These are phyloP conservation scores for Atrichornis clamosus DNA, from an alignment of 2,113 vertebrate species.

Conservation along the genomic window DNA sequence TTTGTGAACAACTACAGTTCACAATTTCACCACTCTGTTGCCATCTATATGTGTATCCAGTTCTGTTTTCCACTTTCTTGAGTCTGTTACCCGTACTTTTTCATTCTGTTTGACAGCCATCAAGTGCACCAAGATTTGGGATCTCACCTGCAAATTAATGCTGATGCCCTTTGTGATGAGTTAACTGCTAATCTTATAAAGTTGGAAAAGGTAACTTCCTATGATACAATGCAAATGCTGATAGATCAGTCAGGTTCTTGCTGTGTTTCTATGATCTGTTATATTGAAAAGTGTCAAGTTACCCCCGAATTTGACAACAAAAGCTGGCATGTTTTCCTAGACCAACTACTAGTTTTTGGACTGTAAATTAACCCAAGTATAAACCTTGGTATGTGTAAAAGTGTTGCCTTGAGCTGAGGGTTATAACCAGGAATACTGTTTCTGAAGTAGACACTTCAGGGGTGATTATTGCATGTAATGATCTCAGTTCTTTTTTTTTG, in stretches of 20 bases:
- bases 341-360: neutral
- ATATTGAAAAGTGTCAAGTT: neutral
- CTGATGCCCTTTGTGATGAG: slow-evolving; percentile 81
- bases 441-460: neutral
- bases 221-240: neutral
- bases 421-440: neutral
- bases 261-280: neutral
- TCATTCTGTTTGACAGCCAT: slow-evolving; percentile 63
- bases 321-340: neutral
- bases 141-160: slow-evolving; percentile 69
- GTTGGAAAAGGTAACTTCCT: slow-evolving; percentile 85
- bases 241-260: neutral
- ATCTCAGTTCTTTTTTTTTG: neutral
- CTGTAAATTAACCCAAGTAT: neutral
- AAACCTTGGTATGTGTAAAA: neutral
- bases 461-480: neutral
- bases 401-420: neutral
- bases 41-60: neutral
- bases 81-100: neutral
- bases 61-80: neutral
- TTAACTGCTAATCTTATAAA: slow-evolving; percentile 86
- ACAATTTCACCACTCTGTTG: neutral
- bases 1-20: neutral
- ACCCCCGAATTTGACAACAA: neutral
- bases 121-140: slow-evolving; percentile 40